Conservation (phyloP, 2,113 vertebrate species). For the Nanorana parkeri region DNA sequence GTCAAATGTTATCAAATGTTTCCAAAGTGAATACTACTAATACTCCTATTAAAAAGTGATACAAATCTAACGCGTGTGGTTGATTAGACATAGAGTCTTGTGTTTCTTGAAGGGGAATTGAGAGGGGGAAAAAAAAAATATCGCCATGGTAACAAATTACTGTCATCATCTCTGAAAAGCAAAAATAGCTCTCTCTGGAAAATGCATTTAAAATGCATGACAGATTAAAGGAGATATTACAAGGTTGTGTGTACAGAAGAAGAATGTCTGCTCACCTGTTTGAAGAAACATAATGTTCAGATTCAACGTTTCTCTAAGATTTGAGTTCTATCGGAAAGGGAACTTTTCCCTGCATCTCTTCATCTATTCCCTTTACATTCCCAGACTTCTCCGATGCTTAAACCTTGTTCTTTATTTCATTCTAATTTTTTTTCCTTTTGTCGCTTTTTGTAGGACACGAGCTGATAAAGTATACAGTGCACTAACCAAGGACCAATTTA, state of each 20-base stretch:
- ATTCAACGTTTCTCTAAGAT: background rate
- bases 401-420: constrained; percentile 1
- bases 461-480: background rate
- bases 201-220: constrained; percentile 72
- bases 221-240: constrained; percentile 76
- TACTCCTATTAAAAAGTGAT: constrained; percentile 28
- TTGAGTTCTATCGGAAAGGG: background rate
- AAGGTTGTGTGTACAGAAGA: constrained; percentile 58
- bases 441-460: constrained; percentile 14
- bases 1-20: constrained; percentile 15
- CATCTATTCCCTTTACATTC: constrained; percentile 8
- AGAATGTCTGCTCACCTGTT: constrained; percentile 4
- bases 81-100: constrained; percentile 27
- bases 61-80: constrained; percentile 13
- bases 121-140: constrained; percentile 70
- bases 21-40: constrained; percentile 2
- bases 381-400: background rate
- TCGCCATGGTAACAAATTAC: constrained; percentile 81
- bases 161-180: constrained; percentile 75
- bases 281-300: constrained; percentile 59
- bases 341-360: background rate
- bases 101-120: constrained; percentile 61
- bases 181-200: constrained; percentile 77
- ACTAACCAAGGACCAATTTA: too few species aligned
- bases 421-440: background rate